Conservation (phyloP, 2,113 vertebrate genomes). For the Perca schrenkii region DNA sequence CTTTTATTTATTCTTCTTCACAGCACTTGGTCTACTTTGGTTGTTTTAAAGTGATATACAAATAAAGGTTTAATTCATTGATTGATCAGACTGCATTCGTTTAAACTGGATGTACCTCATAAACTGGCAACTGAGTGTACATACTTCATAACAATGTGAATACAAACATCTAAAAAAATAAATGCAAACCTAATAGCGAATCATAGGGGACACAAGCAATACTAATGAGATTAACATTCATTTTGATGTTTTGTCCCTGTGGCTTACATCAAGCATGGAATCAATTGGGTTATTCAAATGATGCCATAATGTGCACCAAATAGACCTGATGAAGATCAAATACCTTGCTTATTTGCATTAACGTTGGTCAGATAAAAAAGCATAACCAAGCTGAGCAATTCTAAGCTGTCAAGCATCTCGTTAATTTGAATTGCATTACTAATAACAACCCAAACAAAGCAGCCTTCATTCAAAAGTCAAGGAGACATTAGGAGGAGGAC, state of each 20-base stretch:
- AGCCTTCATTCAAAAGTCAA: slow-evolving; percentile 39
- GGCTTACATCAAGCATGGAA: slow-evolving; percentile 10
- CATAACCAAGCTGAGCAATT: background rate
- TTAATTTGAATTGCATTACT: slow-evolving; percentile 31
- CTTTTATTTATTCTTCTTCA: no score
- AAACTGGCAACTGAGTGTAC: background rate
- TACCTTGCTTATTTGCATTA: slow-evolving; percentile 16
- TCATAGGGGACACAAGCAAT: slow-evolving; percentile 15
- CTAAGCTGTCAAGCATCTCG: slow-evolving; percentile 14
- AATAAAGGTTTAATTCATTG: no score
- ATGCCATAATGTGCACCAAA: slow-evolving; percentile 5
- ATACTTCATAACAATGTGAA: background rate
- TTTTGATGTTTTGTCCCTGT: slow-evolving; percentile 22
- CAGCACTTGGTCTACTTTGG: no score
- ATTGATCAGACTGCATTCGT: background rate
- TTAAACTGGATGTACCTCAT: background rate
- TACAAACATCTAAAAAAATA: background rate
- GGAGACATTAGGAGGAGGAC: slow-evolving; percentile 35
- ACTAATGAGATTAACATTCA: slow-evolving; percentile 7
- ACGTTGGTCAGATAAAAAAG: background rate
- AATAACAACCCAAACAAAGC: slow-evolving; percentile 27
- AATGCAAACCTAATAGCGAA: background rate
- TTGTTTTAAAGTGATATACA: no score
- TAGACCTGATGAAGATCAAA: slow-evolving; percentile 14
- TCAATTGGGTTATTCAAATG: slow-evolving; percentile 25